Evolutionary conservation across 1,140 invertebrate species (phyloP), one percentile per base, ranked within the genome.

Genomic region (Rhysida immarginata): DNA sequence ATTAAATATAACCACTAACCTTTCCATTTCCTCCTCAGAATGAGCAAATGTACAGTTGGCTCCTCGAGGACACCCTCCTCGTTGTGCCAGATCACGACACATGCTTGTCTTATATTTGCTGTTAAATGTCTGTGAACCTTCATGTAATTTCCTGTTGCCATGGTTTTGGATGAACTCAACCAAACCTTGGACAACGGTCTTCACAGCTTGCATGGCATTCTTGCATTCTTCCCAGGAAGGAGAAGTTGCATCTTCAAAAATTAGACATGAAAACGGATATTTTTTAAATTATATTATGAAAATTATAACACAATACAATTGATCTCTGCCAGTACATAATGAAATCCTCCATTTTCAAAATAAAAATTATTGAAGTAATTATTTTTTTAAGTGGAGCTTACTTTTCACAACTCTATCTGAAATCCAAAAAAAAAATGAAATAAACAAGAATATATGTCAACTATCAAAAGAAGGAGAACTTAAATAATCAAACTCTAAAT

Each of bases 11-110:
- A n/a, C 53, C 5, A 48, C 51, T 43, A 75, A 90, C 76, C 83
- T 85, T 65, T 93, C 88, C 18, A 94, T 71, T 70, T 96, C 91
- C 57, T 90, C 84, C 57, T 87, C 83, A 8, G 85, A 88, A 69
- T 96, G 91, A 26, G 89, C 88, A 75, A 92, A 95, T 0, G 87
- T 92, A 68, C 92, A 96, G 63, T 81, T 82, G 20, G 78, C 80
- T 2, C 88, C 85, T 25, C 90, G 74, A 0, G 91, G 90, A 71
- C 91, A 96, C 27, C 77, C 81, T 0, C 84, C 81, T 16, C 84
- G 75, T 2, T 82, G 71, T 0, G 82, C 77, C 2, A 91, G 72
- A 70, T 94, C 90, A 2, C 90, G 76, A 63, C 91, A 96, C 79
- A 93, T 82, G 63, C 84, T 87, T 5, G 91, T 87, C 75, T 94